Base-by-base conservation (phyloP, 1,140 invertebrate genomes). In the Calephelis virginiensis region DNA sequence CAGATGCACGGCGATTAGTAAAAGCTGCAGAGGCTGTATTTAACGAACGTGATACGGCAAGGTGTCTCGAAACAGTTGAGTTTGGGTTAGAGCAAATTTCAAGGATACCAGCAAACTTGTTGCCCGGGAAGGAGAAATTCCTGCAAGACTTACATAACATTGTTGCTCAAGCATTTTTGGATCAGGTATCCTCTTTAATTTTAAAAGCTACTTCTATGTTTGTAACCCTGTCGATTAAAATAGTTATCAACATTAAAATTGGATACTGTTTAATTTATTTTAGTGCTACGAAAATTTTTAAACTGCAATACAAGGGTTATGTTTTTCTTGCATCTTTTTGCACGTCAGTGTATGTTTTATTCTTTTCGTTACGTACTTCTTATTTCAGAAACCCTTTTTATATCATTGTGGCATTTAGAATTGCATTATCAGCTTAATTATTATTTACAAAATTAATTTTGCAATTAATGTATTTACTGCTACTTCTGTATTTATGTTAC, bases 71-170 rank as follows among this genome's bases (percentile, higher is more conserved):
- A 71, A 63, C 74, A 7, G 86, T 84, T 1, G 81, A 89, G 67
- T 90, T 89, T 63, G 88, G 71, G 6, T 81, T 90, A 76, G 81
- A 90, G 67, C 86, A 85, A 73, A 86, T 90, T 63, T 63, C 78
- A 13, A 80, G 78, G 28, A 86, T 86, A 60, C 81, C 83, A 9
- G 49, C 69, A 1, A 79, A 76, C 28, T 68, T 90, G 64, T 63
- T 90, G 28, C 86, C 85, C 3, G 77, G 68, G 5, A 90, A 90
- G 66, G 86, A 90, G 11, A 85, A 81, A 47, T 88, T 78, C 60
- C 66, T 88, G 49, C 80, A 88, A 17, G 49, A 82, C 38, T 64
- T 90, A 9, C 75, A 89, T 50, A 67, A 81, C 53, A 80, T 87
- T 14, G 79, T 89, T 43, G 87, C 75, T 43, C 66, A 80, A 40